Percentiles rank a stretch among this genome's conserved stretches.
These are phyloP conservation scores for Amiota mariae DNA, from an alignment of 2,888 invertebrate genomes.

Conservation along the genomic window DNA sequence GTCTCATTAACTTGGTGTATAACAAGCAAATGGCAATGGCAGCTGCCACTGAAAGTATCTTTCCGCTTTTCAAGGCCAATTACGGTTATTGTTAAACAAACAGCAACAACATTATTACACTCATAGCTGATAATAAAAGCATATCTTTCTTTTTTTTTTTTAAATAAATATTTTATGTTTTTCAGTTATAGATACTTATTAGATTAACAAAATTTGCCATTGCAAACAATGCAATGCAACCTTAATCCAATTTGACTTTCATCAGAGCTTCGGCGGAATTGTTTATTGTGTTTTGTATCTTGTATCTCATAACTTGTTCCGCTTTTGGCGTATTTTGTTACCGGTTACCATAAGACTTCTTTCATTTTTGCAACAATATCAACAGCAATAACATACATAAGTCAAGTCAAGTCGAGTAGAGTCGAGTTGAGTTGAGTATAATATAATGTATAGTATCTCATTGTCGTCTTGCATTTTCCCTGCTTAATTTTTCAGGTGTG, in stretches of 20 bases:
- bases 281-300: neutral
- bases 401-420: no score
- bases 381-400: no score
- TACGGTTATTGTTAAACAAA: constrained; percentile 10
- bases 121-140: constrained; percentile 1
- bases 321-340: constrained; percentile 25
- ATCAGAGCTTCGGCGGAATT: neutral
- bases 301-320: constrained; percentile 9
- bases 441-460: no score
- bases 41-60: constrained; percentile 4
- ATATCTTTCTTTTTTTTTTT: neutral
- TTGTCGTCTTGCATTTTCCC: neutral
- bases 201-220: constrained; percentile 14
- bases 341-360: neutral
- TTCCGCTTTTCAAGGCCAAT: constrained; percentile 29
- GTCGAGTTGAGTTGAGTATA: no score
- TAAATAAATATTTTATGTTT: neutral
- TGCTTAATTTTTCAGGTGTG: neutral
- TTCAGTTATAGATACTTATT: constrained; percentile 8
- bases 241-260: constrained; percentile 25
- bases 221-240: neutral
- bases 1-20: constrained; percentile 5
- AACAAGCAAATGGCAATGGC: constrained; percentile 1
- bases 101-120: neutral
- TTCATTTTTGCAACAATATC: neutral